These are phyloP conservation scores for Oligia strigilis DNA, from an alignment of 2,888 invertebrate species.

Conservation along the genomic window DNA sequence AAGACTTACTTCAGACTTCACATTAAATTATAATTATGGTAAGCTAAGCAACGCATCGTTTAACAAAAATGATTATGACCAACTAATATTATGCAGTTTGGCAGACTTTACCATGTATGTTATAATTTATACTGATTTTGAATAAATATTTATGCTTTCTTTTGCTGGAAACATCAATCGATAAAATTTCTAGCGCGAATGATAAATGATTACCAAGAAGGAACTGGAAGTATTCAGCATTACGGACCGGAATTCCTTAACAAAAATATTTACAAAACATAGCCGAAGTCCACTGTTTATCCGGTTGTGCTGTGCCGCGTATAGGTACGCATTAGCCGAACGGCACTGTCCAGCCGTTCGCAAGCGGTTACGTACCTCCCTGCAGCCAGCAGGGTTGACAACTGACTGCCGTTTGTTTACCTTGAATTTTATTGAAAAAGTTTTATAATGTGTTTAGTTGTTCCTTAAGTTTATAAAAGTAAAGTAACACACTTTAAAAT, in stretches of 20 bases:
- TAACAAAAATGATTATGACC: neutral
- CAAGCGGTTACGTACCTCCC: conserved; percentile 72
- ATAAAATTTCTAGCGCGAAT: neutral
- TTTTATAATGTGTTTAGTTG: neutral
- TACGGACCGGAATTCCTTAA: neutral
- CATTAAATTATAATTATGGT: neutral
- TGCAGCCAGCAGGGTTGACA: conserved; percentile 74
- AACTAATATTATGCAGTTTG: neutral
- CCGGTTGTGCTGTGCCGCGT: conserved; percentile 59
- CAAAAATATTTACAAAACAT: neutral
- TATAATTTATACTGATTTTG: neutral
- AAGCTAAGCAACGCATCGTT: neutral
- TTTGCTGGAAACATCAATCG: neutral
- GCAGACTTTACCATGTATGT: neutral
- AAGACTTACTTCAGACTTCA: neutral
- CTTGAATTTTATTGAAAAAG: neutral
- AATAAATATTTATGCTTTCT: neutral
- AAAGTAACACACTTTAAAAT: neutral
- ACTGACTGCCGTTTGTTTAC: conserved; percentile 1
- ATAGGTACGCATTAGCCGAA: conserved; percentile 82
- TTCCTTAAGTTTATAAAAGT: neutral
- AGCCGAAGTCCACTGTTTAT: conserved; percentile 52
- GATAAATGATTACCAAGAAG: neutral
- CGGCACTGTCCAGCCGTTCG: conserved; percentile 79
- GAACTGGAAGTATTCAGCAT: neutral